A percentile compares a stretch with the other conserved stretches of the same genome.
Evolutionary conservation across 2,888 invertebrate species (phyloP).

Genomic region (Caenorhabditis becei): DNA sequence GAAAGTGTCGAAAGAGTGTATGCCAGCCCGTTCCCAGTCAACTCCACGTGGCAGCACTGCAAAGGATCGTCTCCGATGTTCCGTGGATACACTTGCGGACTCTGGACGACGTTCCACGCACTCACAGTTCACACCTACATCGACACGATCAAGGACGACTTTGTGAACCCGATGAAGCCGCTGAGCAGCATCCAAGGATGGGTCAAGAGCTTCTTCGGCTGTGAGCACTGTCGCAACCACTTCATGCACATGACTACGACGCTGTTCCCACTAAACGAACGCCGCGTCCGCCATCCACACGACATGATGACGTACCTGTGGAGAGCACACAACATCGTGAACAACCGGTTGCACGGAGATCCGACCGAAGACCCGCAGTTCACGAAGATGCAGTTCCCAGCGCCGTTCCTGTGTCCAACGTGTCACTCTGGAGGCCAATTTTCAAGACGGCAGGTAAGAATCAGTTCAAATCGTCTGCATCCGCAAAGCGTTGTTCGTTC

Average conservation of each 20-base stretch:
- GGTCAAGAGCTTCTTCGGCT: slow-evolving; percentile 88
- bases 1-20: slow-evolving; percentile 79
- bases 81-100: slow-evolving; percentile 87
- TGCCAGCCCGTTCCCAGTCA: slow-evolving; percentile 79
- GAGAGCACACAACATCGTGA: slow-evolving; percentile 94
- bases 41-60: slow-evolving; percentile 81
- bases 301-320: slow-evolving; percentile 84
- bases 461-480: not conserved
- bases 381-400: slow-evolving; percentile 93
- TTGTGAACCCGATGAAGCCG: slow-evolving; percentile 76
- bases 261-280: slow-evolving; percentile 79
- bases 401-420: slow-evolving; percentile 82
- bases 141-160: slow-evolving; percentile 81
- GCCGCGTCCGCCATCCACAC: slow-evolving; percentile 78
- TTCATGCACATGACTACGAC: slow-evolving; percentile 91
- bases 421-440: slow-evolving; percentile 81
- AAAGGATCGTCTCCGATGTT: slow-evolving; percentile 83
- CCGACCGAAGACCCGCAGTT: slow-evolving; percentile 91
- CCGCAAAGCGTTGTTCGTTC: slow-evolving; percentile 21
- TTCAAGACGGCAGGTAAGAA: slow-evolving; percentile 77
- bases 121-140: slow-evolving; percentile 88
- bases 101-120: slow-evolving; percentile 97
- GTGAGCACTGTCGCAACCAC: slow-evolving; percentile 91
- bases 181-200: slow-evolving; percentile 77
- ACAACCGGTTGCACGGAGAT: slow-evolving; percentile 90